Conservation (phyloP, 2,888 invertebrate species). For the Platerodrilus igneus region DNA sequence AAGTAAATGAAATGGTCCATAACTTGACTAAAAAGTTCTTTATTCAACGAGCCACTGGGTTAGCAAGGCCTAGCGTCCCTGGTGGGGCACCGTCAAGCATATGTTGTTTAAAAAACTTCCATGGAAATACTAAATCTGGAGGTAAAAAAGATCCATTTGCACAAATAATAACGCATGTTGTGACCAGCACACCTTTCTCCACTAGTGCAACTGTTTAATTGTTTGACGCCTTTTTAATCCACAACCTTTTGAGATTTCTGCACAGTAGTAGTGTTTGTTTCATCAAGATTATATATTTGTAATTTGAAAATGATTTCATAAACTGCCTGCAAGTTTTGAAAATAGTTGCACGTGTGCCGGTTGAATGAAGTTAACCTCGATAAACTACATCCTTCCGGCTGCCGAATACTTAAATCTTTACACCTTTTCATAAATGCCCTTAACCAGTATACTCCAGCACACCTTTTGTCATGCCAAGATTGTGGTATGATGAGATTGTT, state of each 20-base stretch:
- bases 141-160: slow-evolving; percentile 35
- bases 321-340: slow-evolving; percentile 17
- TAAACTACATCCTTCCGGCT: slow-evolving; percentile 28
- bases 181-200: slow-evolving; percentile 38
- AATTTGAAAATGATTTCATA: slow-evolving; percentile 19
- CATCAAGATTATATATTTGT: slow-evolving; percentile 30
- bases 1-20: slow-evolving; percentile 41
- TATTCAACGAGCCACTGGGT: slow-evolving; percentile 40
- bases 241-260: slow-evolving; percentile 27
- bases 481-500: slow-evolving; percentile 20
- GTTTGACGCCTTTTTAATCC: slow-evolving; percentile 28
- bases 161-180: slow-evolving; percentile 35
- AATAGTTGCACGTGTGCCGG: slow-evolving; percentile 23
- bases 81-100: slow-evolving; percentile 38
- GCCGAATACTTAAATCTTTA: slow-evolving; percentile 23
- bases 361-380: slow-evolving; percentile 30
- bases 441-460: slow-evolving; percentile 15
- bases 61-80: slow-evolving; percentile 38
- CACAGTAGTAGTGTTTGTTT: slow-evolving; percentile 29
- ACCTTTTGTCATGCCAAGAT: slow-evolving; percentile 16
- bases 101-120: too few relatives aligned
- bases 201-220: too few relatives aligned
- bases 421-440: slow-evolving; percentile 13
- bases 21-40: slow-evolving; percentile 35
- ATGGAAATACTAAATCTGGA: too few relatives aligned